phyloP scores from a whole-genome alignment of 2,113 vertebrate species.

The Elanoides forficatus region DNA sequence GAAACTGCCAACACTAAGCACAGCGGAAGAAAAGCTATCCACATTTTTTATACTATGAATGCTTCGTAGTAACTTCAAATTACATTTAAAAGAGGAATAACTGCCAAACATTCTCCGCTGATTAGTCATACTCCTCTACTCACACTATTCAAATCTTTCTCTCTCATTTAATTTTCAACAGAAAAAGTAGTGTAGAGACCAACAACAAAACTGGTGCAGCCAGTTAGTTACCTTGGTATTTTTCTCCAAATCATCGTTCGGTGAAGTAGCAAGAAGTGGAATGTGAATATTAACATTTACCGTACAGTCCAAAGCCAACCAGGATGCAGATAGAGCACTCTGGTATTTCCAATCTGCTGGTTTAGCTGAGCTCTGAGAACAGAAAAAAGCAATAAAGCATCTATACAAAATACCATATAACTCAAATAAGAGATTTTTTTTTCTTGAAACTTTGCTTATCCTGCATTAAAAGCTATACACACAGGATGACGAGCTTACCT shows the following conservation, averaged over 20 bases:
- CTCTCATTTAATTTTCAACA: neutral
- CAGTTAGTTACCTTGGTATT: constrained; percentile 79
- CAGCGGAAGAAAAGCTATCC: neutral
- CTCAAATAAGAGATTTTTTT: neutral
- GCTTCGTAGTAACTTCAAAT: neutral
- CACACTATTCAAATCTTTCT: neutral
- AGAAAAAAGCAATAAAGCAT: neutral
- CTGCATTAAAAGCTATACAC: neutral
- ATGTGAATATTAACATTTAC: constrained; percentile 83
- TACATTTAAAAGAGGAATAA: neutral
- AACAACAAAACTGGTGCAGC: neutral
- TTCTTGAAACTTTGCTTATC: neutral
- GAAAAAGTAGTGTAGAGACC: neutral
- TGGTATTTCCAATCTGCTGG: constrained; percentile 97
- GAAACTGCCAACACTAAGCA: neutral
- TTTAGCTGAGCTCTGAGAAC: constrained; percentile 81
- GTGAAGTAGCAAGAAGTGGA: constrained; percentile 74
- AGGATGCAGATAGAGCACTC: constrained; percentile 79
- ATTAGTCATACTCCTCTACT: neutral
- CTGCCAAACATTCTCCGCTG: neutral
- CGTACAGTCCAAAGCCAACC: constrained; percentile 82
- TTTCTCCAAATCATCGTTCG: constrained; percentile 72
- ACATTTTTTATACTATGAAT: neutral
- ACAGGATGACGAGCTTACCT: constrained; percentile 66
- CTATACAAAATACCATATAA: neutral